Conservation (phyloP, 2,797 vertebrate species). For the Molossus molossus region DNA sequence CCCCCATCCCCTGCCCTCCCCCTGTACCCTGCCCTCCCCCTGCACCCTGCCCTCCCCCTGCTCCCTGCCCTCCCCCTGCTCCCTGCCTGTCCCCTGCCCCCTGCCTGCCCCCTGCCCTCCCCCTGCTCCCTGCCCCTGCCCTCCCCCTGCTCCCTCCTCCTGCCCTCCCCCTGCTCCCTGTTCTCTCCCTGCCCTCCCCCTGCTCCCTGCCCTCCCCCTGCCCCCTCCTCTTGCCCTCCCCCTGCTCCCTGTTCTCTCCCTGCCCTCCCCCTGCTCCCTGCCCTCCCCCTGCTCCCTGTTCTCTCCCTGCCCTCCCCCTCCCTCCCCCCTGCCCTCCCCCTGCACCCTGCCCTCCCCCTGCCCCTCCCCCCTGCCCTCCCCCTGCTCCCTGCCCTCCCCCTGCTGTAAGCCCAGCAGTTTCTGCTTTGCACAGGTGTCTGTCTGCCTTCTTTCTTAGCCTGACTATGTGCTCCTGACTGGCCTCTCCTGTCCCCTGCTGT, state of each 20-base stretch:
- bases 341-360: not conserved
- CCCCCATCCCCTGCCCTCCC: too few species aligned
- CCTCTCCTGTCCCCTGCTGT: not conserved
- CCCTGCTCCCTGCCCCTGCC: not conserved
- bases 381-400: not conserved
- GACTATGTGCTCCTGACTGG: not conserved
- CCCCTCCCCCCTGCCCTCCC: too few species aligned
- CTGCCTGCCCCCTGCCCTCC: too few species aligned
- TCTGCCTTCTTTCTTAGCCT: not conserved
- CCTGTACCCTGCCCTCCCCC: not conserved
- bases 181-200: too few species aligned
- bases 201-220: too few species aligned
- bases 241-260: too few species aligned
- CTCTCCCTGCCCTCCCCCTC: accelerated
- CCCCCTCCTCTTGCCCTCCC: too few species aligned
- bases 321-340: too few species aligned
- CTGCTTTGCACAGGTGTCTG: not conserved
- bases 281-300: too few species aligned
- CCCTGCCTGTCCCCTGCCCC: not conserved
- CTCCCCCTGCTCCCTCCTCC: too few species aligned
- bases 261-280: not conserved
- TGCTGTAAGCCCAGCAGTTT: not conserved
- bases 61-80: not conserved
- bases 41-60: not conserved
- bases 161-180: not conserved